These are phyloP conservation scores for Neosilurus hyrtlii DNA, from an alignment of 2,797 vertebrate genomes.

Conservation along the genomic window DNA sequence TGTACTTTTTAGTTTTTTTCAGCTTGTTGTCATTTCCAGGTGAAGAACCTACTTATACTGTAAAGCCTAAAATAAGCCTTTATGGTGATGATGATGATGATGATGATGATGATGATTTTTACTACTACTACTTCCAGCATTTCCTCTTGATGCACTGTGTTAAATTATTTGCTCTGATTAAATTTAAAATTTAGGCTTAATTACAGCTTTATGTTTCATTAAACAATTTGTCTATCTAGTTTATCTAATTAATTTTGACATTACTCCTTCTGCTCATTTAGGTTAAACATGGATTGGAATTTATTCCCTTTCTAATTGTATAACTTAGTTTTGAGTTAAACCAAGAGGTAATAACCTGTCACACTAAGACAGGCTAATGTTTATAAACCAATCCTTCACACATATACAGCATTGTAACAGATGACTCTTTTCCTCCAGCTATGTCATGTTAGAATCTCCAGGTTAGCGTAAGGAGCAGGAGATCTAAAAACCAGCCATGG, in stretches of 20 bases:
- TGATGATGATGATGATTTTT: too few species aligned
- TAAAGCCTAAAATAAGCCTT: too few species aligned
- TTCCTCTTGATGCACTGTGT: not conserved
- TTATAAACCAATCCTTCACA: not conserved
- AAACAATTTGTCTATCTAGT: not conserved
- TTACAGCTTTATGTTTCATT: not conserved
- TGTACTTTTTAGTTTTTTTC: too few species aligned
- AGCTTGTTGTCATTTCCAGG: too few species aligned
- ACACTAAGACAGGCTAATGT: not conserved
- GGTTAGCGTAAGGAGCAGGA: not conserved
- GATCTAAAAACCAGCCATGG: conserved; percentile 70
- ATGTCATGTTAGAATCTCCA: conserved; percentile 21
- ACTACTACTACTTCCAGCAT: not conserved
- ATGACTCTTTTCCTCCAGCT: conserved; percentile 16
- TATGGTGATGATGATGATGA: too few species aligned
- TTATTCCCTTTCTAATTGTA: not conserved
- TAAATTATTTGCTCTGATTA: not conserved
- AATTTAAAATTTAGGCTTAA: not conserved
- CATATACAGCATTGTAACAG: not conserved
- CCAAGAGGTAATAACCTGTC: too few species aligned
- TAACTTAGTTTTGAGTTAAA: not conserved
- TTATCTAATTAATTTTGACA: not conserved
- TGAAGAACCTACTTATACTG: too few species aligned
- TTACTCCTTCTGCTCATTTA: not conserved
- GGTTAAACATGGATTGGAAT: not conserved